phyloP scores from a whole-genome alignment of 2,888 invertebrate genomes.

The Leistus spinibarbis region DNA sequence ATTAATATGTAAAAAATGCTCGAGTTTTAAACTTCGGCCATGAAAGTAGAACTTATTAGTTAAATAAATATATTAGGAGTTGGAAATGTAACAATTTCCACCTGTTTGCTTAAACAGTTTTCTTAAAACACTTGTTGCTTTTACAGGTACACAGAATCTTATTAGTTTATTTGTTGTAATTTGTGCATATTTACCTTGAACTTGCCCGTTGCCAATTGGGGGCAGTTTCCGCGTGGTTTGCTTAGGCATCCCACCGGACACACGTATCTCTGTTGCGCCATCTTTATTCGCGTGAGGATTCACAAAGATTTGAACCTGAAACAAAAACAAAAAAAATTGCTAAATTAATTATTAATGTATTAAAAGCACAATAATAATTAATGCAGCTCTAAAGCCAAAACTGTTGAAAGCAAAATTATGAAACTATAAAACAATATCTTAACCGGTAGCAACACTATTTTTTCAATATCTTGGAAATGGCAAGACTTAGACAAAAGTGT shows the following conservation, averaged over 20 bases:
- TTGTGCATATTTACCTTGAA: conserved; percentile 25
- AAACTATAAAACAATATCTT: too few relatives aligned
- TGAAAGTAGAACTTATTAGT: too few relatives aligned
- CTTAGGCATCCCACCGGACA: conserved; percentile 50
- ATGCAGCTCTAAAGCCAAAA: too few relatives aligned
- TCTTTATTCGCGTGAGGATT: conserved; percentile 42
- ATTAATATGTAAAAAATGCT: too few relatives aligned
- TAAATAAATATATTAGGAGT: background rate
- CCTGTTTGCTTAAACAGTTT: conserved; percentile 1
- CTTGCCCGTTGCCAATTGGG: conserved; percentile 43
- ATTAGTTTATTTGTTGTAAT: background rate
- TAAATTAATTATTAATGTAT: too few relatives aligned
- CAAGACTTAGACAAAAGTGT: too few relatives aligned
- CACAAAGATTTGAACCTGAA: conserved; percentile 52
- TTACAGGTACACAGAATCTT: background rate
- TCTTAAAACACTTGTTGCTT: conserved; percentile 6
- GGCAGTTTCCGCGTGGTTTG: conserved; percentile 41
- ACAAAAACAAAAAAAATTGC: conserved; percentile 16
- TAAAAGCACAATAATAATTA: too few relatives aligned
- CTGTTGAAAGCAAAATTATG: too few relatives aligned
- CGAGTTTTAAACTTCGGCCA: too few relatives aligned
- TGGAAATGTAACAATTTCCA: background rate
- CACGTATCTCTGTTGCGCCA: conserved; percentile 51
- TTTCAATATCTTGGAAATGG: too few relatives aligned
- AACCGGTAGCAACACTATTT: too few relatives aligned